These are phyloP conservation scores for Pristionchus exspectatus DNA, from an alignment of 2,888 invertebrate genomes.

Conservation along the genomic window DNA sequence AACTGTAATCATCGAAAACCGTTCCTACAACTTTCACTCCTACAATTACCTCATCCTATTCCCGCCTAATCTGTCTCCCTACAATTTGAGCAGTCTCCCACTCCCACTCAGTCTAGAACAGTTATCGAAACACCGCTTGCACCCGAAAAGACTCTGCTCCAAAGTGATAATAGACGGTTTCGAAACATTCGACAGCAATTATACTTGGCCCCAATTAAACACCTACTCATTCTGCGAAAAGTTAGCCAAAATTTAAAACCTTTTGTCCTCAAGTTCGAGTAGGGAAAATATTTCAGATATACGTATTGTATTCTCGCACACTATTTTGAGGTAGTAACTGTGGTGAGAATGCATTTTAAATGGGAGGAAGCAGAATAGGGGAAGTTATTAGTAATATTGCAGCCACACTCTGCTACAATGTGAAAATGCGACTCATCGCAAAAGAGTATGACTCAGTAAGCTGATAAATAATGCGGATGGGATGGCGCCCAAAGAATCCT, in stretches of 20 bases:
- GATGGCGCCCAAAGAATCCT: neutral
- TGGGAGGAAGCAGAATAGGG: no score
- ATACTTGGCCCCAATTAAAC: neutral
- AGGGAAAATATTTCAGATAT: no score
- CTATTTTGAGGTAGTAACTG: no score
- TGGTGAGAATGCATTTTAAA: no score
- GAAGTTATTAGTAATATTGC: no score
- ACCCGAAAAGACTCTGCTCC: neutral
- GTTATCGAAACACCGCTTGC: neutral
- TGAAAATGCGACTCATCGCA: no score
- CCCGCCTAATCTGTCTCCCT: neutral
- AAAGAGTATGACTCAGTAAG: no score
- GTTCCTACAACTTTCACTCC: neutral
- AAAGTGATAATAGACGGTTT: neutral
- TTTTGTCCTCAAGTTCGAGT: neutral
- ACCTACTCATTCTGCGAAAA: neutral
- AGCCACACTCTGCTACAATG: no score
- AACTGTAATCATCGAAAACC: neutral
- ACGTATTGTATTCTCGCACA: no score
- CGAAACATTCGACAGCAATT: neutral
- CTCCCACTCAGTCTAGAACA: slow-evolving; percentile 1
- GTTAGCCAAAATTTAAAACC: neutral
- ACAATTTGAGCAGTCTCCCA: neutral
- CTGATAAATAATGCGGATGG: neutral
- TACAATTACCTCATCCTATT: neutral